Evolutionary conservation across 2,888 invertebrate genomes (phyloP).

Genomic region (Parasteatoda lunata): DNA sequence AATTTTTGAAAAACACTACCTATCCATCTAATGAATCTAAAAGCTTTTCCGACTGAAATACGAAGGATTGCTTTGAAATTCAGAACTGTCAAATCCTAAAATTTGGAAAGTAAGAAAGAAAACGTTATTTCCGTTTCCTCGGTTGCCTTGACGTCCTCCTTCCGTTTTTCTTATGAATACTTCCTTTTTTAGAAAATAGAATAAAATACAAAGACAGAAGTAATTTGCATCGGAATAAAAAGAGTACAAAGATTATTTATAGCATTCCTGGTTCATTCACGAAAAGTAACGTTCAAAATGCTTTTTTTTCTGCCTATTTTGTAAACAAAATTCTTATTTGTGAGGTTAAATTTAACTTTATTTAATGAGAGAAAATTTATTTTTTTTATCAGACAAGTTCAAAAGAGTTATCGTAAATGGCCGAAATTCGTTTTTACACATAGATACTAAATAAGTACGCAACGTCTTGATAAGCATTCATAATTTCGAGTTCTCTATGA

Average conservation of each 20-base stretch:
- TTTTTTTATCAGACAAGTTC: too few species aligned
- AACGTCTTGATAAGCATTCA: too few species aligned
- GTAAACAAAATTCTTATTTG: too few species aligned
- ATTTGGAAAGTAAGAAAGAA: not conserved
- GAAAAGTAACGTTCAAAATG: not conserved
- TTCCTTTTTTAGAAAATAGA: not conserved
- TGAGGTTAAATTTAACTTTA: too few species aligned
- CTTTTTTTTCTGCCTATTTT: not conserved
- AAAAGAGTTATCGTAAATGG: too few species aligned
- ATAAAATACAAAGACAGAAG: constrained; percentile 1
- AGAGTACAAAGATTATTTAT: not conserved
- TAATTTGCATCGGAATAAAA: not conserved
- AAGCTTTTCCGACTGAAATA: too few species aligned
- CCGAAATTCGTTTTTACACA: too few species aligned
- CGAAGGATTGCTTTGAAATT: not conserved
- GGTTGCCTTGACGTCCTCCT: not conserved
- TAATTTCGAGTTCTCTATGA: too few species aligned
- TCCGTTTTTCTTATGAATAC: constrained; percentile 9
- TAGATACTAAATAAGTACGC: too few species aligned
- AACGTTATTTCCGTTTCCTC: not conserved
- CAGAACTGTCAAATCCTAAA: not conserved
- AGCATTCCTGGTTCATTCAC: not conserved
- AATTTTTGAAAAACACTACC: not conserved
- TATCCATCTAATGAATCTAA: not conserved
- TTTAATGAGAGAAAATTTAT: too few species aligned